These are phyloP conservation scores for Mesitornis unicolor DNA, from an alignment of 2,113 vertebrate genomes.

Conservation along the genomic window DNA sequence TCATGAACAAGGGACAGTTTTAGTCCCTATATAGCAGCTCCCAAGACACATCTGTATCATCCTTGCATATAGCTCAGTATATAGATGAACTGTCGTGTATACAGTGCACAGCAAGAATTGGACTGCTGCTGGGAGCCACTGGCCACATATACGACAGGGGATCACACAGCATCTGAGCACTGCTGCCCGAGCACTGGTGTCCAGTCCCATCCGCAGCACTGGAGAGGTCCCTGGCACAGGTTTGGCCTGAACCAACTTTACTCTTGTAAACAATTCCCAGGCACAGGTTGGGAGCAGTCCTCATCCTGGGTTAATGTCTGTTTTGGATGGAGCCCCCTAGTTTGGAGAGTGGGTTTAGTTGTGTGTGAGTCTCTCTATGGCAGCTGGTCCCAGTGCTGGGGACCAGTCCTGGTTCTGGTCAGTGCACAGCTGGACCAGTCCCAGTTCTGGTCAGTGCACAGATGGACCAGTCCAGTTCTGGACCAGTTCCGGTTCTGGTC, in stretches of 20 bases:
- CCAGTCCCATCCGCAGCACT: neutral
- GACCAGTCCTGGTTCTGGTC: no score
- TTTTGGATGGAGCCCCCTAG: neutral
- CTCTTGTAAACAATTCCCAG: neutral
- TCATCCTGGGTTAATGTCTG: neutral
- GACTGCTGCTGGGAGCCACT: neutral
- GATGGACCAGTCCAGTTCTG: no score
- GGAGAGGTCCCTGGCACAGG: neutral
- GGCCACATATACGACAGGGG: neutral
- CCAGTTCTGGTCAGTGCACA: no score
- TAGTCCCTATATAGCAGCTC: neutral
- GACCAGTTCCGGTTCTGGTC: no score
- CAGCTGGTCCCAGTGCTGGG: neutral
- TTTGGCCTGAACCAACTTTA: neutral
- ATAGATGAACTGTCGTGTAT: neutral
- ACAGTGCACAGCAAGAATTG: neutral
- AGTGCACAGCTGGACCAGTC: no score
- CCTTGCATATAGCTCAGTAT: neutral
- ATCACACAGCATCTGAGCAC: no score
- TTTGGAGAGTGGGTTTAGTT: neutral
- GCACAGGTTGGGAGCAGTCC: neutral
- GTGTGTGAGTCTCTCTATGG: neutral
- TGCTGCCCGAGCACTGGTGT: neutral
- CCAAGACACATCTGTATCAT: neutral
- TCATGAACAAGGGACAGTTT: neutral